Evolutionary conservation across 2,113 vertebrate genomes (phyloP), one percentile per base, ranked within the genome.

Genomic region (Phrynocephalus versicolor): DNA sequence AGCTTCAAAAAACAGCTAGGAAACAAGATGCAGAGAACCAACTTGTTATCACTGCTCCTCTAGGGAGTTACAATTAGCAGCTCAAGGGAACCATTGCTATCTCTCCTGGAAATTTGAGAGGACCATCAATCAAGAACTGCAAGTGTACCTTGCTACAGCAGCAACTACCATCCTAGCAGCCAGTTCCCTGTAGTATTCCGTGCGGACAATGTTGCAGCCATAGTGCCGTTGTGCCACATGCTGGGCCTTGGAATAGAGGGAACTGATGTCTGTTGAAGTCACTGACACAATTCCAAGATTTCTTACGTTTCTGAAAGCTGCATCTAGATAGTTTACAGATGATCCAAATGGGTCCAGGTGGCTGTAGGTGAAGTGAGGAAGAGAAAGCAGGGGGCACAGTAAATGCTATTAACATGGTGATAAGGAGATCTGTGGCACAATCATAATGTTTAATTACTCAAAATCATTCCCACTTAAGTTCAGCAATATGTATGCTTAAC

Each of bases 281-380:
- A 99, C 82, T 0, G 99, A 99, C 62, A 99, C 95, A 72, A 99
- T 98, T 70, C 98, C 99, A 90, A 98, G 95, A 88, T 99, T 99
- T 23, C 98, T 95, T 80, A 99, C 94, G 0, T 99, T 99, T 79
- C 98, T 97, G 86, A 99, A 99, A 62, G 98, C 98, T 27, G 98
- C 97, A 87, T 99, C 98, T 94, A 99, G 95, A 81, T 98, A 99
- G 93, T 99, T 99, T 85, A 99, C 98, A 0, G 98, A 95, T 0
- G 97, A 97, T 69, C 99, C 99, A 10, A 97, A 99, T 6, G 99
- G 99, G 83, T 99, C 99, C 92, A 99, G 91, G 91, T 99, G 99
- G 93, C 98, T 99, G n/a, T 81, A 93, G 80, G 89, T 19, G 14
- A 13, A 13, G 10, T 30, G 30, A 81, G 60, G 89, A 21, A 90